Percentiles rank a stretch among this genome's conserved stretches.
These are phyloP conservation scores for Nothobranchius furzeri DNA, from an alignment of 2,113 vertebrate genomes.

Conservation along the genomic window DNA sequence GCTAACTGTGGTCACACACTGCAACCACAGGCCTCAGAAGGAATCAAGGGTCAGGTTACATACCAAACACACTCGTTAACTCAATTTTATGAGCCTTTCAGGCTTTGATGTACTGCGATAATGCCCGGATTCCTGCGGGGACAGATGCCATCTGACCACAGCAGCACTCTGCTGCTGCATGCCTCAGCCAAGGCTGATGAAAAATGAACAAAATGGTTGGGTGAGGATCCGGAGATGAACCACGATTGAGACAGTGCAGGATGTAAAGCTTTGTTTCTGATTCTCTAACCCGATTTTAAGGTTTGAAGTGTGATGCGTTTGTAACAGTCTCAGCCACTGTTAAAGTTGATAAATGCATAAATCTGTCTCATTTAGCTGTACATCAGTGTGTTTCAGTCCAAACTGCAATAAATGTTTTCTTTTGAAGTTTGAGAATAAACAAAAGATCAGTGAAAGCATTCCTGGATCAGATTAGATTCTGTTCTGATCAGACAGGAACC, in stretches of 20 bases:
- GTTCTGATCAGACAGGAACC: too few species aligned
- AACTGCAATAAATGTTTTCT: too few species aligned
- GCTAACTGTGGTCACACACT: slow-evolving; percentile 51
- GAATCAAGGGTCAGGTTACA: slow-evolving; percentile 62
- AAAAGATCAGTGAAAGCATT: too few species aligned
- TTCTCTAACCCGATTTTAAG: too few species aligned
- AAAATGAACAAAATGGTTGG: slow-evolving; percentile 44
- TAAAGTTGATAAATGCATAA: too few species aligned
- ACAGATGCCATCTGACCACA: slow-evolving; percentile 67
- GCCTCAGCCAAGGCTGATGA: slow-evolving; percentile 42
- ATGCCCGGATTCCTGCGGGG: slow-evolving; percentile 59
- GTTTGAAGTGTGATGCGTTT: too few species aligned
- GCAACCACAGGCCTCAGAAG: slow-evolving; percentile 35
- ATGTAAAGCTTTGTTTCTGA: too few species aligned
- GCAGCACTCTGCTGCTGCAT: slow-evolving; percentile 50
- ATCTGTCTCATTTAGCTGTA: too few species aligned
- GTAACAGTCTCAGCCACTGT: too few species aligned
- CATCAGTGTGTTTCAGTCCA: too few species aligned
- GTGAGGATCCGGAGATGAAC: slow-evolving; percentile 26
- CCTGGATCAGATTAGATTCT: too few species aligned
- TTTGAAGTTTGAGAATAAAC: too few species aligned
- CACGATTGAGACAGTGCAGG: slow-evolving; percentile 19
- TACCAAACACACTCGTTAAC: slow-evolving; percentile 70
- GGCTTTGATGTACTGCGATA: slow-evolving; percentile 69
- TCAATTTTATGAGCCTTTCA: slow-evolving; percentile 68